A percentile compares a stretch with the other conserved stretches of the same genome.
Conservation (phyloP, 30 jellyfish, hydroid and myxozoan species). For the Rhopilema esculentum region DNA sequence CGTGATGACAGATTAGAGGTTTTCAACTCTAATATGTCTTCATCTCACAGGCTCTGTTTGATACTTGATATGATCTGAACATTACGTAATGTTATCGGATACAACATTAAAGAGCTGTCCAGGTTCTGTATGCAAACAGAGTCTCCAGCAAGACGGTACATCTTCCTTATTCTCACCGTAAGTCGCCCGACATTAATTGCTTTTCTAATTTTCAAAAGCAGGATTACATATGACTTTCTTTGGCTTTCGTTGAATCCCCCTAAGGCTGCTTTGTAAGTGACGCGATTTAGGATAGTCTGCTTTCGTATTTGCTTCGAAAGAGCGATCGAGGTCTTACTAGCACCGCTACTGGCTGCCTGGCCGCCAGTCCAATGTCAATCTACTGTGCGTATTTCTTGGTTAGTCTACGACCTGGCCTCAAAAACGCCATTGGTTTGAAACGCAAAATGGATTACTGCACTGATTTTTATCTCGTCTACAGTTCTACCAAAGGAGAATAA, state of each 20-base stretch:
- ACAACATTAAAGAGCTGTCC: slow-evolving; percentile 5
- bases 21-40: slow-evolving; percentile 11
- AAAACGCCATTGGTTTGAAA: not conserved
- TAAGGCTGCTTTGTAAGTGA: not conserved
- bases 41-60: slow-evolving; percentile 31
- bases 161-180: slow-evolving; percentile 7
- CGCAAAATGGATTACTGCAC: not conserved
- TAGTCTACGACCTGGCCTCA: not conserved
- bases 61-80: not conserved
- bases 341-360: not conserved
- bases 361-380: not conserved
- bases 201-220: not conserved
- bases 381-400: not conserved
- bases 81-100: slow-evolving; percentile 31
- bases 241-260: not conserved
- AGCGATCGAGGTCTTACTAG: not conserved
- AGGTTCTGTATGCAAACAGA: not conserved
- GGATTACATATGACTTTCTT: not conserved
- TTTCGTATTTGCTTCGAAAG: not conserved
- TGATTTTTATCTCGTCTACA: not conserved
- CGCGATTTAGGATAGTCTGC: not conserved
- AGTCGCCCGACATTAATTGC: not conserved
- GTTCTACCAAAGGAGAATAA: not conserved
- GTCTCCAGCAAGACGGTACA: not conserved
- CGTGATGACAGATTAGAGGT: slow-evolving; percentile 57